Evolutionary conservation across 2,113 vertebrate species (phyloP), one percentile per base, ranked within the genome.

Genomic region (zebrafish (Danio rerio)): DNA sequence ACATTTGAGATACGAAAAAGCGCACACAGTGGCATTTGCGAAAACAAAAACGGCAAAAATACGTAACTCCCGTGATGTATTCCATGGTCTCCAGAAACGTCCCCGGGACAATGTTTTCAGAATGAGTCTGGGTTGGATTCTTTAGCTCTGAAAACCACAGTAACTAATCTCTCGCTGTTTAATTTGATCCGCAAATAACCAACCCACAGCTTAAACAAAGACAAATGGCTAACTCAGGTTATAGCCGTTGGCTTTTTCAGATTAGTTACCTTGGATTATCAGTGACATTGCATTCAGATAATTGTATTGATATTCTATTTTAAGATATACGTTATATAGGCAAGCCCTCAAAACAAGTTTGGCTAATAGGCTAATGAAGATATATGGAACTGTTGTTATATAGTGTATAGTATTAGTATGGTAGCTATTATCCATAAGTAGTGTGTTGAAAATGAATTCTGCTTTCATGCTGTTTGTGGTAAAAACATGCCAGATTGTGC

Each of bases 391-490:
- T 6, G 9, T 72, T 2, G 0, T 53, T 72, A 16, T 31, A 16
- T 16, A 53, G 66, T 65, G 18, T 47, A 56, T 21, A 81, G 53
- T 61, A 81, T 53, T 75, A 50, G 47, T 49, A 10, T 50, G 81
- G 47, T 45, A 73, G 71, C 65, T 58, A 42, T 74, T 45, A 74
- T 43, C 43, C 71, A 13, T 72, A 80, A 58, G 63, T 47, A 80
- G 79, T 7, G 15, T 77, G 13, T 59, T 73, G 9, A 65, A 80
- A 69, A 78, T 65, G 73, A 81, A 47, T 77, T 20, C 10, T 49
- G 55, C 70, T 53, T 73, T 84, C 98, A 99, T 99, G 98, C 98
- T 93, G 86, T 93, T 88, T 89, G 65, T 92, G 91, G 93, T 92
- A 92, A 91, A 91, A 90, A 94, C 97, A 95, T 95, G 96, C 97